Evolutionary conservation across 2,797 vertebrate species (phyloP).

Genomic region (Hippocampus kuda): DNA sequence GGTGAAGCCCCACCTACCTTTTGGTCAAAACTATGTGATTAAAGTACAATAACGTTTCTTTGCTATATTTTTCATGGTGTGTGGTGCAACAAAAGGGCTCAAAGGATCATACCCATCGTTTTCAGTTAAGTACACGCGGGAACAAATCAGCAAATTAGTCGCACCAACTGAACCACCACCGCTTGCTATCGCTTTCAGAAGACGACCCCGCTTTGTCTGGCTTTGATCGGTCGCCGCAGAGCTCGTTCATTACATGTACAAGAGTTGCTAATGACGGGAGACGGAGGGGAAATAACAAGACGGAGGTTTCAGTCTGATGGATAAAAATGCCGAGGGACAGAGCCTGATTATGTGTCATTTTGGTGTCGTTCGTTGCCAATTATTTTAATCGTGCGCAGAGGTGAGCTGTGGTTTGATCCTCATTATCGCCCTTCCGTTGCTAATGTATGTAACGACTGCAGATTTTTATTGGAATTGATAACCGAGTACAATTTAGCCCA

Average conservation of each 20-base stretch:
- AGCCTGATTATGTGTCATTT: slow-evolving; percentile 40
- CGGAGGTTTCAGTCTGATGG: slow-evolving; percentile 31
- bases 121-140: slow-evolving; percentile 32
- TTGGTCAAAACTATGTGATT: slow-evolving; percentile 13
- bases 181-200: slow-evolving; percentile 16
- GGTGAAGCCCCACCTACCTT: slow-evolving; percentile 4
- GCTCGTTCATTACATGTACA: slow-evolving; percentile 27
- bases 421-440: slow-evolving; percentile 9
- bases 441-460: slow-evolving; percentile 15
- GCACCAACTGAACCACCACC: slow-evolving; percentile 17
- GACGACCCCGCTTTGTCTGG: slow-evolving; percentile 22
- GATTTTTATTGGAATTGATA: slow-evolving; percentile 19
- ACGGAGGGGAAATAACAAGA: slow-evolving; percentile 35
- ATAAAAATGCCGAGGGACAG: slow-evolving; percentile 17
- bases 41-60: slow-evolving; percentile 15
- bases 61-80: slow-evolving; percentile 32
- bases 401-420: slow-evolving; percentile 16
- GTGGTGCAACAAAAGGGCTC: slow-evolving; percentile 34
- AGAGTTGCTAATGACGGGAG: slow-evolving; percentile 44
- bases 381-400: slow-evolving; percentile 39
- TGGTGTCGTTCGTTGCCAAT: slow-evolving; percentile 28
- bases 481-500: slow-evolving; percentile 13
- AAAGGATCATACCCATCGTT: slow-evolving; percentile 27
- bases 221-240: slow-evolving; percentile 29
- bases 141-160: slow-evolving; percentile 39